Percentiles rank a stretch among this genome's conserved stretches.
Evolutionary conservation across 35 echinoderm and acorn worm genomes (phyloP).

Genomic region (Acanthaster planci): DNA sequence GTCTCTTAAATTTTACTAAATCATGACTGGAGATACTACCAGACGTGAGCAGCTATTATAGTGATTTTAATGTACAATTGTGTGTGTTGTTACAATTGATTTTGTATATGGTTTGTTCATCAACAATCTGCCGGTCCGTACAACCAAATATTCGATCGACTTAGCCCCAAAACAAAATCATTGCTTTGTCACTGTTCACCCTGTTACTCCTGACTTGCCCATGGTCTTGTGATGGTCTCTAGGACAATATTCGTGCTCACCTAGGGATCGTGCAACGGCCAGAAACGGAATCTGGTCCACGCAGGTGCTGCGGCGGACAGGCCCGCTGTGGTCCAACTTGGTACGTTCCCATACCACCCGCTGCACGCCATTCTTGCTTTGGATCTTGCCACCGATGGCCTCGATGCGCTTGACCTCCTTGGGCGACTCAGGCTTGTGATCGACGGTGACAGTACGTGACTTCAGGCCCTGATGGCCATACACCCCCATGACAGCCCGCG

Average conservation of each 20-base stretch:
- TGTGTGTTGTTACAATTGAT: too few relatives aligned
- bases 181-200: too few relatives aligned
- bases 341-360: constrained; percentile 93
- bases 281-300: constrained; percentile 90
- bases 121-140: too few relatives aligned
- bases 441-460: constrained; percentile 65
- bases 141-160: too few relatives aligned
- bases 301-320: constrained; percentile 75
- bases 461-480: constrained; percentile 17
- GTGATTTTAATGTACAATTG: too few relatives aligned
- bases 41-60: too few relatives aligned
- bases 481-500: constrained; percentile 73
- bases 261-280: constrained; percentile 91
- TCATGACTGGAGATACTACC: too few relatives aligned
- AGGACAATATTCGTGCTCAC: constrained; percentile 28
- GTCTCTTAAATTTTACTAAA: too few relatives aligned
- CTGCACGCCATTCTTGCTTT: constrained; percentile 79
- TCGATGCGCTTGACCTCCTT: constrained; percentile 79
- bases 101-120: too few relatives aligned
- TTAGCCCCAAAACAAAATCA: too few relatives aligned
- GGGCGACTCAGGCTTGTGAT: constrained; percentile 80
- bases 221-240: too few relatives aligned
- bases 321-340: constrained; percentile 73
- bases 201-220: too few relatives aligned
- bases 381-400: constrained; percentile 69